These are phyloP conservation scores for Brachycybe producta DNA, from an alignment of 2,888 invertebrate species.

Conservation along the genomic window DNA sequence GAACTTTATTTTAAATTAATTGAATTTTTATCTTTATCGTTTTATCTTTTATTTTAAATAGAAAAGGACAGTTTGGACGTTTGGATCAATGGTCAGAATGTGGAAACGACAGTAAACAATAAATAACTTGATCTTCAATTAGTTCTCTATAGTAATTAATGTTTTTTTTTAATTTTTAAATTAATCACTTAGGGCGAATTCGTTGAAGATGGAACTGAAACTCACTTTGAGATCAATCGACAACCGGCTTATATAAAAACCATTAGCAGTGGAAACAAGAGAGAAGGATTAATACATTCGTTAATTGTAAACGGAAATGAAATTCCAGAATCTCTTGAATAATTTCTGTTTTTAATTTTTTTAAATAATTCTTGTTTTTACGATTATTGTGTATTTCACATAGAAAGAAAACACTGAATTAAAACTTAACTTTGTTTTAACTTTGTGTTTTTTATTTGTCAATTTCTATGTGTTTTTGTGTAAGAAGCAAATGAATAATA, in stretches of 20 bases:
- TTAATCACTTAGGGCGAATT: constrained; percentile 53
- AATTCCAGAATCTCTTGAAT: constrained; percentile 25
- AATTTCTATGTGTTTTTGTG: too few species aligned
- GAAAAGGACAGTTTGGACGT: constrained; percentile 62
- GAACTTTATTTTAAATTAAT: not conserved
- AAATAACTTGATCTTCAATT: too few species aligned
- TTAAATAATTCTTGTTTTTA: too few species aligned
- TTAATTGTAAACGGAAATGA: constrained; percentile 41
- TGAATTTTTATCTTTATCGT: not conserved
- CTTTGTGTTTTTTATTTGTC: too few species aligned
- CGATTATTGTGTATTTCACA: too few species aligned
- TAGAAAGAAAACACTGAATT: too few species aligned
- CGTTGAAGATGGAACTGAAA: constrained; percentile 71
- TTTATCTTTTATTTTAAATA: constrained; percentile 32
- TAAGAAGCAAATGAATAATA: too few species aligned
- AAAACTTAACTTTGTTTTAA: too few species aligned
- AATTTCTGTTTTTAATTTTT: too few species aligned
- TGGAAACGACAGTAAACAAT: constrained; percentile 48
- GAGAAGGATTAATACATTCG: constrained; percentile 46
- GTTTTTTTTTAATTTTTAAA: not conserved
- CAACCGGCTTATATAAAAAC: constrained; percentile 42
- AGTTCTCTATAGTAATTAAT: too few species aligned
- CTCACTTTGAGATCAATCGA: constrained; percentile 50
- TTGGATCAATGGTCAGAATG: constrained; percentile 57
- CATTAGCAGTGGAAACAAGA: constrained; percentile 43